phyloP scores from a whole-genome alignment of 2,888 invertebrate species.

The Agrotis ipsilon region DNA sequence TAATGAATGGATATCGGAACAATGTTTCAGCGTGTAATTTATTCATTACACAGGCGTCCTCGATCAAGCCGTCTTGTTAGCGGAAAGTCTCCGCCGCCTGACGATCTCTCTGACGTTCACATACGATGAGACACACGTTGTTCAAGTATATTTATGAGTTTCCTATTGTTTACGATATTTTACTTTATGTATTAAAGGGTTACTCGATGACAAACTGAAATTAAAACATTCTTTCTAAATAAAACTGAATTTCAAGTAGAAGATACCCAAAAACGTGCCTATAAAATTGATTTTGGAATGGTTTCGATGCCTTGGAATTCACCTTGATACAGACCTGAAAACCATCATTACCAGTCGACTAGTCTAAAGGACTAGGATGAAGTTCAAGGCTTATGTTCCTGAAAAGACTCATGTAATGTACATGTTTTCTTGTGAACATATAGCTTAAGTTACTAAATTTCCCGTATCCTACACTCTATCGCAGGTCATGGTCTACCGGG shows the following conservation, averaged over 20 bases:
- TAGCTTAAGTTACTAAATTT: neutral
- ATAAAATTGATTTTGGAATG: constrained; percentile 13
- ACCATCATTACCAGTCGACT: neutral
- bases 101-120: constrained; percentile 78
- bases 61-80: constrained; percentile 83
- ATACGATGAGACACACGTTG: constrained; percentile 59
- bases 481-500: neutral
- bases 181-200: constrained; percentile 7
- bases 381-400: neutral
- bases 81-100: constrained; percentile 87
- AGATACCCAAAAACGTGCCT: neutral
- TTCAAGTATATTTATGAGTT: constrained; percentile 43
- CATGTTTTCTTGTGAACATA: neutral
- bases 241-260: neutral
- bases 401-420: neutral
- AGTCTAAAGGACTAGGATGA: neutral
- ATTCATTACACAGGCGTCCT: constrained; percentile 90
- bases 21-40: constrained; percentile 91
- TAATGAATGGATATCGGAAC: constrained; percentile 88
- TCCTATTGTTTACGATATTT: constrained; percentile 27
- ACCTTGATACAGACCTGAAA: neutral
- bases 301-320: neutral
- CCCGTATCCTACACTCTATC: neutral
- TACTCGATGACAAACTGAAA: neutral
- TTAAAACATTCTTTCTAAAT: constrained; percentile 1